phyloP scores from a whole-genome alignment of 2,888 invertebrate genomes.

The Selenia dentaria region DNA sequence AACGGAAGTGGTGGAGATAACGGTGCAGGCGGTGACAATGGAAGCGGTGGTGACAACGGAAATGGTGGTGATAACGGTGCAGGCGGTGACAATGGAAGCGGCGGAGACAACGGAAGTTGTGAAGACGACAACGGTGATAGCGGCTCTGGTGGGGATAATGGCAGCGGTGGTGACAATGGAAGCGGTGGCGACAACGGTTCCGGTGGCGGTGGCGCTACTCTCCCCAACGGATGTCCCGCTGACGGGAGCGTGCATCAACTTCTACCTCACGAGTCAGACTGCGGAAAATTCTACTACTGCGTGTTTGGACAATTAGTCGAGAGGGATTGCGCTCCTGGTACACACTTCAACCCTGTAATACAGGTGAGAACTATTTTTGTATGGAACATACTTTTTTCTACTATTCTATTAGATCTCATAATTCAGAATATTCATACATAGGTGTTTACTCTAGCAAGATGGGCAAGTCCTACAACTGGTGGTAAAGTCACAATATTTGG shows the following conservation, averaged over 20 bases:
- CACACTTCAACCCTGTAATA: conserved; percentile 48
- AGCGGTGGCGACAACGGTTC: conserved; percentile 5
- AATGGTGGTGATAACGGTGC: not conserved
- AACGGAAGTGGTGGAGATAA: conserved; percentile 5
- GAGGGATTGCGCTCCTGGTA: conserved; percentile 41
- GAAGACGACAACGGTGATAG: not conserved
- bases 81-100: conserved; percentile 2
- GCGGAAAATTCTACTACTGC: conserved; percentile 56
- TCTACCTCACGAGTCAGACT: conserved; percentile 51
- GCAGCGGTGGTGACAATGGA: not conserved
- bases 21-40: conserved; percentile 6
- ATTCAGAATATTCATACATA: no score
- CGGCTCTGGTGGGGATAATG: conserved; percentile 6
- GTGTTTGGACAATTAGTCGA: conserved; percentile 44
- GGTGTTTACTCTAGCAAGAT: no score
- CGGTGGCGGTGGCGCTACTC: conserved; percentile 1
- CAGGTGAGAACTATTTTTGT: conserved; percentile 45
- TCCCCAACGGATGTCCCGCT: conserved; percentile 52
- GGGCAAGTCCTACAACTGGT: no score
- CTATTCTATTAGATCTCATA: no score
- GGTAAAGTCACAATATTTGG: no score
- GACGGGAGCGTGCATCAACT: conserved; percentile 42
- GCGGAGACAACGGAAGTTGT: no score
- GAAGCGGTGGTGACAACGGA: no score
- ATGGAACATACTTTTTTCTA: no score